Conservation (phyloP, 2,797 vertebrate genomes). For the Chaetodon trifasciatus region DNA sequence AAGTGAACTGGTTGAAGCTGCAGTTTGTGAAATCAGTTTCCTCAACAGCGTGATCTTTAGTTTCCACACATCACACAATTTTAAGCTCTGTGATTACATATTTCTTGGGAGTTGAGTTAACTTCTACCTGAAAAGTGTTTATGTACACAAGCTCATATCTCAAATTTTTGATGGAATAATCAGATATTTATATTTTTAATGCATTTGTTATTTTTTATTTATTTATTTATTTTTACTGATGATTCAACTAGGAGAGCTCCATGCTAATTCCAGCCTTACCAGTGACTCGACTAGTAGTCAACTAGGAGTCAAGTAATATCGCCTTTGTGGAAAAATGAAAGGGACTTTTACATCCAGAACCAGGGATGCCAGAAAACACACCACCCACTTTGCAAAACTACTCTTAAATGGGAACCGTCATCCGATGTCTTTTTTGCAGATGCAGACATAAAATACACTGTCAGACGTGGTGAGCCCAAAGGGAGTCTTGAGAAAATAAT, state of each 20-base stretch:
- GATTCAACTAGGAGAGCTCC: neutral
- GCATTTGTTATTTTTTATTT: neutral
- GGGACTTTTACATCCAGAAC: too few species aligned
- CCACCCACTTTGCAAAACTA: neutral
- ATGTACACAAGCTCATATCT: neutral
- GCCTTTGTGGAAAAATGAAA: neutral
- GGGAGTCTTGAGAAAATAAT: slow-evolving; percentile 11
- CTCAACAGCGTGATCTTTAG: neutral
- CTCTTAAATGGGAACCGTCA: neutral
- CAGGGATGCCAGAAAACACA: too few species aligned
- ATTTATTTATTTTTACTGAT: neutral
- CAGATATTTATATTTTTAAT: neutral
- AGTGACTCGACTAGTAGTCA: neutral
- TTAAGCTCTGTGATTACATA: too few species aligned
- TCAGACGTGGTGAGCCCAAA: neutral
- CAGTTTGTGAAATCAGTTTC: neutral
- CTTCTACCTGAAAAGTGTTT: neutral
- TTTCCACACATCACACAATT: neutral
- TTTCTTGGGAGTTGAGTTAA: neutral
- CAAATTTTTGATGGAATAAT: neutral
- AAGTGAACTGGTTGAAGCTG: neutral
- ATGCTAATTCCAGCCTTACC: neutral
- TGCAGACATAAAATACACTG: slow-evolving; percentile 12
- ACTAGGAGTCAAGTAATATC: neutral
- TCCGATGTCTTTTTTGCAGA: neutral